Evolutionary conservation across 2,113 vertebrate species (phyloP).

Genomic region (Corydoras maculifer): DNA sequence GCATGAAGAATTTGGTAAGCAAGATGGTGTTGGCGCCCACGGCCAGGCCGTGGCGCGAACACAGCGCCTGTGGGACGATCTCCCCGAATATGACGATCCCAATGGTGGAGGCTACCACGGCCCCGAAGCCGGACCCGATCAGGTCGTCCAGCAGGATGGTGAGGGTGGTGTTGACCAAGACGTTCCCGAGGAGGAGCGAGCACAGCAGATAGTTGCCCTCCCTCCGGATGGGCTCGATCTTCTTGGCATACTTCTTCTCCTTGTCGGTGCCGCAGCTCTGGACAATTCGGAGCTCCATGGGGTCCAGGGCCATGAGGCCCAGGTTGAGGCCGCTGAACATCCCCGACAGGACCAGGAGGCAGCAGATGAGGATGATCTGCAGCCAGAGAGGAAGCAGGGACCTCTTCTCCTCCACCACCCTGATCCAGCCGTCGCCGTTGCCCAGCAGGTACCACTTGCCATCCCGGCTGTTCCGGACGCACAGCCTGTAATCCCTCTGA

Average conservation of each 20-base stretch:
- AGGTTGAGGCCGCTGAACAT: slow-evolving; percentile 97
- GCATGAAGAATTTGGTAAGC: slow-evolving; percentile 91
- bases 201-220: slow-evolving; percentile 93
- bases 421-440: slow-evolving; percentile 64
- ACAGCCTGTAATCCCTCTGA: slow-evolving; percentile 77
- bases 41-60: slow-evolving; percentile 87
- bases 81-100: slow-evolving; percentile 97
- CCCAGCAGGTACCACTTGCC: slow-evolving; percentile 68
- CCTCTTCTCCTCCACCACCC: slow-evolving; percentile 76
- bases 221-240: slow-evolving; percentile 86
- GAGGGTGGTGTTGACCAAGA: slow-evolving; percentile 94
- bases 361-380: slow-evolving; percentile 72
- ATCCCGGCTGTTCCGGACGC: slow-evolving; percentile 61
- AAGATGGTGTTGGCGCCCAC: slow-evolving; percentile 88
- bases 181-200: slow-evolving; percentile 88
- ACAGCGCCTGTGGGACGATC: slow-evolving; percentile 89
- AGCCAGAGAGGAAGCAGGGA: slow-evolving; percentile 81
- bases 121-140: slow-evolving; percentile 78
- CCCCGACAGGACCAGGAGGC: slow-evolving; percentile 80
- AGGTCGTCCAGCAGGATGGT: slow-evolving; percentile 92
- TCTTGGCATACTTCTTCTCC: slow-evolving; percentile 81
- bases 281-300: slow-evolving; percentile 96
- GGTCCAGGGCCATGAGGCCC: slow-evolving; percentile 93
- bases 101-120: slow-evolving; percentile 80
- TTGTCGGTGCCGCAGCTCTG: slow-evolving; percentile 89